A percentile compares a stretch with the other conserved stretches of the same genome.
Conservation (phyloP, 2,113 vertebrate species). For the Dipodomys merriami region DNA sequence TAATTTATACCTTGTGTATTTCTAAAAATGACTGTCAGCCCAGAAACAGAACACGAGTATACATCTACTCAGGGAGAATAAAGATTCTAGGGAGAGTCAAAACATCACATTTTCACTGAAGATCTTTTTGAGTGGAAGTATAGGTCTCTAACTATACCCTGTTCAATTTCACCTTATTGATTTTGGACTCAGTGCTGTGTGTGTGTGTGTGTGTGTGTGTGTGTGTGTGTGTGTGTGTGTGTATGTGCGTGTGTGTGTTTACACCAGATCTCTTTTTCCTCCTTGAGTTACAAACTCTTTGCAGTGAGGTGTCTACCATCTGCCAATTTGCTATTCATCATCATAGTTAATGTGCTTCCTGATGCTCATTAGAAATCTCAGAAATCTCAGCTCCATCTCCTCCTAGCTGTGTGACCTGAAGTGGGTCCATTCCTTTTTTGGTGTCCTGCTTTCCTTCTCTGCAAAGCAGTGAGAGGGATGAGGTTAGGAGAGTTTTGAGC, state of each 20-base stretch:
- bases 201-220: no score
- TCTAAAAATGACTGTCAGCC: conserved; percentile 44
- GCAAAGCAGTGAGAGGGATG: neutral
- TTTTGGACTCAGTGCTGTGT: neutral
- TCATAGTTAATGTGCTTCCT: neutral
- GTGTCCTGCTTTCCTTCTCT: neutral
- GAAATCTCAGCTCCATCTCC: neutral
- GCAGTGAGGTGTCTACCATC: neutral
- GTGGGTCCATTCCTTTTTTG: neutral
- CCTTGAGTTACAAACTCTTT: neutral
- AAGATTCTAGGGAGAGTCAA: neutral
- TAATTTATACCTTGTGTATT: conserved; percentile 67
- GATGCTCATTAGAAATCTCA: neutral
- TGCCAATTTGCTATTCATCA: neutral
- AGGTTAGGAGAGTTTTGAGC: neutral
- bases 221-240: no score
- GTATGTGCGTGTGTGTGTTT: no score
- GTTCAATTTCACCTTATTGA: conserved; percentile 10
- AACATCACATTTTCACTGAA: neutral
- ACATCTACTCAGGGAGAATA: neutral
- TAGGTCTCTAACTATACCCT: neutral
- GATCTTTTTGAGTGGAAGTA: neutral
- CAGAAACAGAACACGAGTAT: conserved; percentile 33
- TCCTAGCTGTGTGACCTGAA: neutral
- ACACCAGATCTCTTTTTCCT: neutral